Conservation (phyloP, 1,140 invertebrate species). For the Coptotermes formosanus region DNA sequence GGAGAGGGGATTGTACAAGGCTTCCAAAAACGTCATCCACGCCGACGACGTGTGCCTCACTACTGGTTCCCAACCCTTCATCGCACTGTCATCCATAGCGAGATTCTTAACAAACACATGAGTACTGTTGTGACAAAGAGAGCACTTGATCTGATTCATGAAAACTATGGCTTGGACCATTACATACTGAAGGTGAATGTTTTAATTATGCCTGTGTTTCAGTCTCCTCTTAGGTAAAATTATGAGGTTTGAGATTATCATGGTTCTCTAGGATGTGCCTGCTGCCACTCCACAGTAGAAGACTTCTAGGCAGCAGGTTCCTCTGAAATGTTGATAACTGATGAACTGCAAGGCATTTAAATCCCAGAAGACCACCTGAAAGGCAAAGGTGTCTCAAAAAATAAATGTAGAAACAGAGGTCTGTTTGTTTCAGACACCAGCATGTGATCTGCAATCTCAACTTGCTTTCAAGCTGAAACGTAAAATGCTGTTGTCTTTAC, state of each 20-base stretch:
- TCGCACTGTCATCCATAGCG: constrained; percentile 84
- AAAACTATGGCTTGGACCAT: constrained; percentile 90
- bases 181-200: constrained; percentile 81
- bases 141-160: constrained; percentile 80
- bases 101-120: constrained; percentile 87
- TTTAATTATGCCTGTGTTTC: not conserved
- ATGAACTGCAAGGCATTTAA: not conserved
- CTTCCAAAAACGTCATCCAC: constrained; percentile 67
- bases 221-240: too few relatives aligned
- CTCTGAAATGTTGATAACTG: not conserved
- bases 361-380: not conserved
- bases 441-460: constrained; percentile 81
- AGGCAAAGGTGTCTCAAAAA: constrained; percentile 1
- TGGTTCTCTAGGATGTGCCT: not conserved
- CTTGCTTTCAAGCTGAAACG: constrained; percentile 81
- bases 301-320: too few relatives aligned
- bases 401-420: constrained; percentile 20
- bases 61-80: constrained; percentile 85
- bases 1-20: constrained; percentile 94
- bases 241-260: too few relatives aligned
- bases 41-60: constrained; percentile 64
- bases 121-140: constrained; percentile 76
- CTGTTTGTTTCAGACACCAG: constrained; percentile 64
- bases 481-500: constrained; percentile 75
- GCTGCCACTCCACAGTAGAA: too few relatives aligned